phyloP scores from a whole-genome alignment of 2,888 invertebrate species.

The Isotomurus palustris region DNA sequence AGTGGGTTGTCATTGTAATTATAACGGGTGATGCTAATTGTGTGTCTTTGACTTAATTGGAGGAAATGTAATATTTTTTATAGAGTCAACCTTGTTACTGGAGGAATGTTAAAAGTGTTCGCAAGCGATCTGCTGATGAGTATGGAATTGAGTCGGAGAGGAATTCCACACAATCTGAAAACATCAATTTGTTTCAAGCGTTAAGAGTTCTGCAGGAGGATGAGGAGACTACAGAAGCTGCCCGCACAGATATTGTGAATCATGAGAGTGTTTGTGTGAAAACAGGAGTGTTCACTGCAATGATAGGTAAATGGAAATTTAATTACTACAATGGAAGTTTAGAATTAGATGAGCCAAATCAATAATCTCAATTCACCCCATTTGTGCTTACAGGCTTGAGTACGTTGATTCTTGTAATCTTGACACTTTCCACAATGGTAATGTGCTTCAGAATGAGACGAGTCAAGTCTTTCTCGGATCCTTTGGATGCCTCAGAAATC shows the following conservation, averaged over 20 bases:
- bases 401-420: conserved; percentile 65
- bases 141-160: conserved; percentile 21
- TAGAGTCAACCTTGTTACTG: conserved; percentile 91
- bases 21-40: no score
- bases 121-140: conserved; percentile 56
- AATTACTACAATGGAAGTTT: not conserved
- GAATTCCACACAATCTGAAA: conserved; percentile 66
- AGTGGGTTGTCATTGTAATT: conserved; percentile 50
- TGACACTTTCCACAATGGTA: conserved; percentile 67
- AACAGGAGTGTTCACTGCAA: conserved; percentile 62
- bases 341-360: not conserved
- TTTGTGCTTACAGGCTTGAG: conserved; percentile 53
- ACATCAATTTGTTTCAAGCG: conserved; percentile 84
- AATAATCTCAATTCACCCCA: not conserved
- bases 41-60: no score
- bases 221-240: conserved; percentile 53
- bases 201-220: conserved; percentile 81
- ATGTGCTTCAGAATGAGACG: conserved; percentile 71
- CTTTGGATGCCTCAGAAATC: conserved; percentile 47
- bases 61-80: conserved; percentile 23
- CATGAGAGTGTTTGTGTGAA: conserved; percentile 61
- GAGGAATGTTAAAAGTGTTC: conserved; percentile 75
- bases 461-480: conserved; percentile 49
- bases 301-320: conserved; percentile 53
- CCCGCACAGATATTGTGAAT: conserved; percentile 31